Evolutionary conservation across 2,888 invertebrate genomes (phyloP).

Genomic region (Clepsis dumicolana): DNA sequence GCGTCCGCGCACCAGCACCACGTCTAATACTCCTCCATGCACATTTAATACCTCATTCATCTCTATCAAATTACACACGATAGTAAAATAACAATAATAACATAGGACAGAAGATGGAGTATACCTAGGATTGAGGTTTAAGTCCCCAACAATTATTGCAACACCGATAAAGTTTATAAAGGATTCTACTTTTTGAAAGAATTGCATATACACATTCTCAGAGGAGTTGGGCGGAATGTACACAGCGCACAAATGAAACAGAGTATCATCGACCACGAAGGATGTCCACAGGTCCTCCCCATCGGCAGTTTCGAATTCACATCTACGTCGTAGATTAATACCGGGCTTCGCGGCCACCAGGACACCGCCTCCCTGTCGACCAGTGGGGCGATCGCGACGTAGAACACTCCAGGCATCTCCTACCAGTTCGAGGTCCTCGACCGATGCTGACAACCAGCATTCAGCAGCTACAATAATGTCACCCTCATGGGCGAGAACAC

Average conservation of each 20-base stretch:
- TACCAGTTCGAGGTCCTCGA: slow-evolving; percentile 1
- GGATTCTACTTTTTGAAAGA: background rate
- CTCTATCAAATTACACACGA: background rate
- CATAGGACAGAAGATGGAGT: background rate
- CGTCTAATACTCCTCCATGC: background rate
- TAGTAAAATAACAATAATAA: background rate
- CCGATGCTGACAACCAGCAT: background rate
- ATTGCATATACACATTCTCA: background rate
- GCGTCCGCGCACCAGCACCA: background rate
- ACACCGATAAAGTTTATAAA: background rate
- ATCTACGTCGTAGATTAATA: background rate
- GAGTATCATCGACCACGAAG: background rate
- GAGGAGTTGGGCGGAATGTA: background rate
- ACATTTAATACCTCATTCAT: background rate
- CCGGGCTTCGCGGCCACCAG: background rate
- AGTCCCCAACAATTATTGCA: too few species aligned
- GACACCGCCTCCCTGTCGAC: slow-evolving; percentile 1
- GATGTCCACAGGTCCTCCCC: slow-evolving; percentile 1
- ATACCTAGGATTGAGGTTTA: background rate
- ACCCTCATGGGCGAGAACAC: background rate
- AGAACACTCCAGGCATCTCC: background rate
- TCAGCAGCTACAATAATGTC: background rate
- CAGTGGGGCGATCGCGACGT: slow-evolving; percentile 9
- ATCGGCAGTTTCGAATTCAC: too few species aligned
- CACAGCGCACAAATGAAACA: background rate